phyloP scores from a whole-genome alignment of 64 coral and sea anemone genomes.

The Dendrophyllia cribrosa region DNA sequence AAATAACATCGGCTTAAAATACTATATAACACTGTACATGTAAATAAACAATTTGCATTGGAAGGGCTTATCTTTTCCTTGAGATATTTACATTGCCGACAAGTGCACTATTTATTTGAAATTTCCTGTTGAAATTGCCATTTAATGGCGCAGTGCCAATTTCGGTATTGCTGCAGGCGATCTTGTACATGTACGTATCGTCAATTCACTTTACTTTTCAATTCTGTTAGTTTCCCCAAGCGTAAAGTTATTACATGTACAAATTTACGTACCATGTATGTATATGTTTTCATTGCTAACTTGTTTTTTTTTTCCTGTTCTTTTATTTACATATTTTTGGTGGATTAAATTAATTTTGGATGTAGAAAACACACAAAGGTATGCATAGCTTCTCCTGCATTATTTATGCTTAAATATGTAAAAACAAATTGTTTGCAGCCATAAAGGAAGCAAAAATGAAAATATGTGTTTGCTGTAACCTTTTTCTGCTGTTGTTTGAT shows the following conservation, averaged over 20 bases:
- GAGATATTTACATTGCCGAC: background rate
- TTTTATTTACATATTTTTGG: background rate
- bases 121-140: background rate
- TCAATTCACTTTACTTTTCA: background rate
- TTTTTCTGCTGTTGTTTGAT: no score
- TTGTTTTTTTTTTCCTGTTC: background rate
- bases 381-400: background rate
- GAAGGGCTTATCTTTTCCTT: background rate
- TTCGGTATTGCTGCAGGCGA: background rate
- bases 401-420: background rate
- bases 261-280: no score
- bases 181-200: background rate
- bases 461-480: no score
- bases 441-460: no score
- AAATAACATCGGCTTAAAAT: constrained; percentile 13
- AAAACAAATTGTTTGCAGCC: background rate
- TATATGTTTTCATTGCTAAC: background rate
- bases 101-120: background rate
- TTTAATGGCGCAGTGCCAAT: background rate
- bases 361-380: constrained; percentile 37
- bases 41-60: background rate
- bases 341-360: background rate
- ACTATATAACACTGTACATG: background rate
- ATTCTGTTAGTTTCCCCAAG: background rate
- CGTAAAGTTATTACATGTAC: no score